A percentile compares a stretch with the other conserved stretches of the same genome.
Conservation (phyloP, 2,113 vertebrate genomes). For the Notothenia rossii region DNA sequence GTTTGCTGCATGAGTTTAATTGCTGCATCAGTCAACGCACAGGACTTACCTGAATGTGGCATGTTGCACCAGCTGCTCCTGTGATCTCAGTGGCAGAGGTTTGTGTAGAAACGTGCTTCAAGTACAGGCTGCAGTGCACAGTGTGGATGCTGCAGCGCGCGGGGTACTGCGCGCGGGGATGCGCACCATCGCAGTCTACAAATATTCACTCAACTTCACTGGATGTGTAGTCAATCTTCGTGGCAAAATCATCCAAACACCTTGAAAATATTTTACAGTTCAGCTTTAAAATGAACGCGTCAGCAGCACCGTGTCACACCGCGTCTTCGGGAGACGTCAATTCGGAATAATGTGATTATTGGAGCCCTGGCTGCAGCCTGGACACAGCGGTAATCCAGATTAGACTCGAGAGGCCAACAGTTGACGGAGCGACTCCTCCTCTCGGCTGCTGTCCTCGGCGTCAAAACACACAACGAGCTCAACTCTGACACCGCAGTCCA, state of each 20-base stretch:
- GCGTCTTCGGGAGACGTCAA: constrained; percentile 23
- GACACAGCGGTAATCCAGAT: constrained; percentile 77
- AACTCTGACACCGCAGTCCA: constrained; percentile 52
- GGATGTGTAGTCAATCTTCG: not conserved
- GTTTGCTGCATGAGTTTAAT: not conserved
- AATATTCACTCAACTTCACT: constrained; percentile 34
- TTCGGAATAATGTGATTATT: constrained; percentile 69
- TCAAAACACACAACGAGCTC: constrained; percentile 48
- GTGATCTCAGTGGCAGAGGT: constrained; percentile 6
- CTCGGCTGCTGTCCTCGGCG: constrained; percentile 35
- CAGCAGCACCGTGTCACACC: not conserved
- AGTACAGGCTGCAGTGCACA: constrained; percentile 55
- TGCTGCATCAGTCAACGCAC: not conserved
- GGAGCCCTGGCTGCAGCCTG: constrained; percentile 46
- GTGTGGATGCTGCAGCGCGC: constrained; percentile 62
- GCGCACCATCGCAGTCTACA: constrained; percentile 25
- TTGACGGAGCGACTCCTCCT: constrained; percentile 38
- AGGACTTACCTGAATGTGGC: constrained; percentile 45
- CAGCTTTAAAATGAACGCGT: not conserved
- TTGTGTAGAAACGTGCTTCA: constrained; percentile 13
- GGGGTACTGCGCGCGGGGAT: constrained; percentile 30
- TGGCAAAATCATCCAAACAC: not conserved
- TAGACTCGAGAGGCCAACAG: constrained; percentile 55
- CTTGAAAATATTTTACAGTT: not conserved
- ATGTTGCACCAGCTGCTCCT: constrained; percentile 23